Evolutionary conservation across 2,797 vertebrate species (phyloP).

Genomic region (Parambassis ranga): DNA sequence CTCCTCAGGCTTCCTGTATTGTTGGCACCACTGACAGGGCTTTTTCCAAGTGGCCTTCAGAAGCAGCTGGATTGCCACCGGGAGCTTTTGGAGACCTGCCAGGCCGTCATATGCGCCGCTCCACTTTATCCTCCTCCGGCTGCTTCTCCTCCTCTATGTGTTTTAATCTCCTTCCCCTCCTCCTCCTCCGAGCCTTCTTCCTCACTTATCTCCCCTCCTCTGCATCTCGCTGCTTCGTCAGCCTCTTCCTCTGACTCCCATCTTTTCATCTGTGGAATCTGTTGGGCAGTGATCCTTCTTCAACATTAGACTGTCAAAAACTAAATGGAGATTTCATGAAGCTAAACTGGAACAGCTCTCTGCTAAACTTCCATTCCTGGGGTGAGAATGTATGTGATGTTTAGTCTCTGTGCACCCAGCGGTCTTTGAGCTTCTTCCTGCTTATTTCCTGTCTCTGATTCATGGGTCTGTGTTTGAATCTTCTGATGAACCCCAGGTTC

Average conservation of each 20-base stretch:
- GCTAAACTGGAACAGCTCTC: slow-evolving; percentile 7
- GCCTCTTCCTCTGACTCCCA: background rate
- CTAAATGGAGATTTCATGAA: slow-evolving; percentile 35
- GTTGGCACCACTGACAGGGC: slow-evolving; percentile 36
- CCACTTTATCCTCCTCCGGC: slow-evolving; percentile 36
- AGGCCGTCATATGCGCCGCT: slow-evolving; percentile 32
- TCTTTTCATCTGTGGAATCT: slow-evolving; percentile 12
- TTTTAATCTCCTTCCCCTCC: slow-evolving; percentile 31
- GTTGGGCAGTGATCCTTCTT: background rate
- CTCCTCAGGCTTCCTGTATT: background rate
- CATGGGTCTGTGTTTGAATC: too few species aligned
- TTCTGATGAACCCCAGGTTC: too few species aligned
- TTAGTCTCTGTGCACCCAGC: too few species aligned
- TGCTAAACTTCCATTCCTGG: too few species aligned
- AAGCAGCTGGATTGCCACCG: slow-evolving; percentile 48
- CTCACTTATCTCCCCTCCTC: background rate
- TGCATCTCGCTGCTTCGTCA: slow-evolving; percentile 1
- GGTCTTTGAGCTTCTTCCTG: too few species aligned
- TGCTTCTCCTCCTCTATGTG: slow-evolving; percentile 27
- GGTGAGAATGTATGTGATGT: too few species aligned
- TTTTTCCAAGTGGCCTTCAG: slow-evolving; percentile 47
- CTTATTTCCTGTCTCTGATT: too few species aligned
- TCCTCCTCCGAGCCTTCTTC: background rate
- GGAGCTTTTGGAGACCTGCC: slow-evolving; percentile 49
- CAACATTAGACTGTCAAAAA: slow-evolving; percentile 29